These are phyloP conservation scores for Lithosia quadra DNA, from an alignment of 2,888 invertebrate genomes.

Conservation along the genomic window DNA sequence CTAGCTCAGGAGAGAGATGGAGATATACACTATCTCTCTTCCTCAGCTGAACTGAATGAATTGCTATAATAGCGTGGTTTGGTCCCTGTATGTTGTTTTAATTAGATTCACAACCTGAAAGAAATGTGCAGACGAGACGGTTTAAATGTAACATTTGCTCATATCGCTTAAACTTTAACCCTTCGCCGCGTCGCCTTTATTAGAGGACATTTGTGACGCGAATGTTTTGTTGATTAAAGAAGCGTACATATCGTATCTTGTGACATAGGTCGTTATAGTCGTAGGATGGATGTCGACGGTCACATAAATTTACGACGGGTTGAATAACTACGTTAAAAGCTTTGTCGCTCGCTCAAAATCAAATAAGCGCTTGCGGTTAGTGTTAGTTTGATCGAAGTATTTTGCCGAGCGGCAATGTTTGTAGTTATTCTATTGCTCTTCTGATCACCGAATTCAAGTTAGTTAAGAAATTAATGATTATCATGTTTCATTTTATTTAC, in stretches of 20 bases:
- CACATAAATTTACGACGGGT: conserved; percentile 10
- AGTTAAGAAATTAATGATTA: neutral
- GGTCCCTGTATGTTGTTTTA: too few species aligned
- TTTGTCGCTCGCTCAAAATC: conserved; percentile 9
- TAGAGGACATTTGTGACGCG: neutral
- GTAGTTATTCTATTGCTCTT: neutral
- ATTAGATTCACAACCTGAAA: neutral
- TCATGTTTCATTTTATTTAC: neutral
- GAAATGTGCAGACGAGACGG: neutral
- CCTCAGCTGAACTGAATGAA: too few species aligned
- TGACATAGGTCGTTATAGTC: neutral
- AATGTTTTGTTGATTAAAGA: neutral
- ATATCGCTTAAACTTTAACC: neutral
- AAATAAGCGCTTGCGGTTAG: neutral
- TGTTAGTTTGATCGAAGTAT: neutral
- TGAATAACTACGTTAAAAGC: neutral
- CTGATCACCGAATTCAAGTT: conserved; percentile 1
- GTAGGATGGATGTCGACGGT: neutral
- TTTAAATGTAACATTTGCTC: neutral
- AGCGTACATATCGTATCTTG: neutral
- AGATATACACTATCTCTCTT: too few species aligned
- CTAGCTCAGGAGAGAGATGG: too few species aligned
- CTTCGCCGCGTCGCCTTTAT: too few species aligned
- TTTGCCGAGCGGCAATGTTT: conserved; percentile 1
- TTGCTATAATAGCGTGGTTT: too few species aligned